Base-by-base conservation (phyloP, 2,888 invertebrate species). In the Agonum fuliginosum region DNA sequence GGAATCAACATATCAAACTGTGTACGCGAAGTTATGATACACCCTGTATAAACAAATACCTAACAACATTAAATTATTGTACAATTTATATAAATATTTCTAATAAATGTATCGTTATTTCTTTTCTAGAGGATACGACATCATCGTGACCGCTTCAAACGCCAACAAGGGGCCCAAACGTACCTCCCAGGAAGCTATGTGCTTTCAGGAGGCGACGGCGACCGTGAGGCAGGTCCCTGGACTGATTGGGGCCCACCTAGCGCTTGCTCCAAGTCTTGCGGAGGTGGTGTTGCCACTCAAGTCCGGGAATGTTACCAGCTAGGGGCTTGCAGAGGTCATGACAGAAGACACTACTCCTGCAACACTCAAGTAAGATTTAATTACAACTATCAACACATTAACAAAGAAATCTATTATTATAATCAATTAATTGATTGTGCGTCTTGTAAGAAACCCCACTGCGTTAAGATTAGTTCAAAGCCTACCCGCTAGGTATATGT, bases 211-310 rank as follows among this genome's bases (percentile, higher is more conserved):
- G 92, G 92, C 2, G 92, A 91, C 80, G 91, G 91, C 5, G 83
- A 83, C 6, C 87, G 87, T n/a, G 89, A 90, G 67, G 89, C 90
- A 6, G 93, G 93, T 10, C 90, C 90, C 78, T 96, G 96, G 96
- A 91, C 93, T 2, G 92, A 93, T 5, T 97, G 97, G 96, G 93
- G 94, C 8, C 89, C 91, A 46, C 93, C 94, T 69, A 93, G 94
- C 22, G 90, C 93, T 73, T 99, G 98, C 87, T 97, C 97, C 2
- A 90, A 97, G 80, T 91, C 95, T 17, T 99, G 98, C 85, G 98
- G 98, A 0, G 96, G 97, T 10, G 98, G 98, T 71, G 97, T 98
- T 19, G 93, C 96, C 79, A 92, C 91, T 83, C 96, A 97, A 87
- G 92, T 92, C 78, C 90, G 97, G 83, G 91, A 91, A 85, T 97